These are phyloP conservation scores for Knipowitschia caucasica DNA, from an alignment of 2,797 vertebrate genomes.

Conservation along the genomic window DNA sequence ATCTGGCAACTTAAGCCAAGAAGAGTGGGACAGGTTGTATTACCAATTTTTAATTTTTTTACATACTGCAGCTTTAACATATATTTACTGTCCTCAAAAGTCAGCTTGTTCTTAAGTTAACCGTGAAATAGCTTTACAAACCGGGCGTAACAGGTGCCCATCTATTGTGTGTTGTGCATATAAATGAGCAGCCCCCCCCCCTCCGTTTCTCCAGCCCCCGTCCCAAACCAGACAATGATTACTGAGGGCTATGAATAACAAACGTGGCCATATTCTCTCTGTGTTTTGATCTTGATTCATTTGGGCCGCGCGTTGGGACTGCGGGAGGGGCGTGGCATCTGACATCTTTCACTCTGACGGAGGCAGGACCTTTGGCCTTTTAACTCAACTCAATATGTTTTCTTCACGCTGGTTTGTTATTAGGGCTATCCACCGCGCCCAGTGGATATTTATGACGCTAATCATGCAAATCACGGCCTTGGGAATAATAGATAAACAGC, in stretches of 20 bases:
- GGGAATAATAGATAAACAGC: constrained; percentile 8
- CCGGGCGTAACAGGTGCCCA: constrained; percentile 14
- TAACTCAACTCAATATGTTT: constrained; percentile 36
- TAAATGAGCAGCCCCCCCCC: constrained; percentile 7
- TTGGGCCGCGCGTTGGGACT: constrained; percentile 17
- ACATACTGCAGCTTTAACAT: background rate
- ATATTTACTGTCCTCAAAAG: background rate
- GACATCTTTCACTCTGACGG: constrained; percentile 22
- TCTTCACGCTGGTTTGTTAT: constrained; percentile 14
- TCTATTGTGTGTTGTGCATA: constrained; percentile 27
- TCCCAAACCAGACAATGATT: constrained; percentile 32
- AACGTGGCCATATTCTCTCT: constrained; percentile 21
- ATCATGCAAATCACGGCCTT: constrained; percentile 2
- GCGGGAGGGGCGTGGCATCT: constrained; percentile 19
- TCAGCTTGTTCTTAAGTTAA: background rate
- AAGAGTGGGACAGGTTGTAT: no score
- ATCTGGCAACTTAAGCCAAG: no score
- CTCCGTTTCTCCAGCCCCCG: background rate
- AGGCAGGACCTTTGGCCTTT: constrained; percentile 37
- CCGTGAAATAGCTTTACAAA: constrained; percentile 9
- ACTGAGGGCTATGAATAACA: constrained; percentile 37
- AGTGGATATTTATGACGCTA: background rate
- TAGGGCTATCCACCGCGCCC: constrained; percentile 5
- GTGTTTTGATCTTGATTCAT: constrained; percentile 8
- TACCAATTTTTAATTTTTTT: no score